Percentiles rank a stretch among this genome's conserved stretches.
These are phyloP conservation scores for Trissolcus brochymenae DNA, from an alignment of 2,888 invertebrate genomes.

Conservation along the genomic window DNA sequence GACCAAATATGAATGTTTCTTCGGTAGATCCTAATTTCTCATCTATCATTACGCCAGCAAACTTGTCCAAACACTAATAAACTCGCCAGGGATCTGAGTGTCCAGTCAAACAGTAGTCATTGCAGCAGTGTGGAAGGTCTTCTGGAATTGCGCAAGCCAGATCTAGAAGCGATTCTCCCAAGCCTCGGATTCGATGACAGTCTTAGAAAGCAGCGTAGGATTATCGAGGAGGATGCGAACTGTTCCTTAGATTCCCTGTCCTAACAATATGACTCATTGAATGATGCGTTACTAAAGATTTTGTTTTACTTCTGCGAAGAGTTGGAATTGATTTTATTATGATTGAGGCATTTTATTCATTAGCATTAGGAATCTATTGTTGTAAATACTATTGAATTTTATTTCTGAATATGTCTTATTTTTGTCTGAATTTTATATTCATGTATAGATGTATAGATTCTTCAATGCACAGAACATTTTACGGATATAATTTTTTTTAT, in stretches of 20 bases:
- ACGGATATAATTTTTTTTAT: no score
- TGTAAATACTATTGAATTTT: no score
- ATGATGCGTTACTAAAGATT: no score
- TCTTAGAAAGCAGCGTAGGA: conserved; percentile 65
- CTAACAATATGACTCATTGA: no score
- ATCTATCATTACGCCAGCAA: conserved; percentile 62
- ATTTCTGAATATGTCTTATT: no score
- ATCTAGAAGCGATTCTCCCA: conserved; percentile 91
- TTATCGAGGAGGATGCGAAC: conserved; percentile 35
- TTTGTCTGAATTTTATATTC: no score
- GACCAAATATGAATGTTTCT: conserved; percentile 70
- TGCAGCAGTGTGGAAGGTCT: conserved; percentile 90
- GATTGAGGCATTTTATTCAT: no score
- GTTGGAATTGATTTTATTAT: no score
- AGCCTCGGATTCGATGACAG: conserved; percentile 87
- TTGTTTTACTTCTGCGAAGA: no score
- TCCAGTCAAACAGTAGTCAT: conserved; percentile 79
- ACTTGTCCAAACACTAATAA: conserved; percentile 57
- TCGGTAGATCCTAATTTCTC: conserved; percentile 69
- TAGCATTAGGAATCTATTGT: no score
- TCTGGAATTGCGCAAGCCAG: conserved; percentile 88
- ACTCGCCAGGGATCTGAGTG: conserved; percentile 72
- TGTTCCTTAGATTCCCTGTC: conserved; percentile 19
- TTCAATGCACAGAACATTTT: no score
- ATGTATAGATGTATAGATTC: no score